phyloP scores from a whole-genome alignment of 2,113 vertebrate species.

The Otus sunia region DNA sequence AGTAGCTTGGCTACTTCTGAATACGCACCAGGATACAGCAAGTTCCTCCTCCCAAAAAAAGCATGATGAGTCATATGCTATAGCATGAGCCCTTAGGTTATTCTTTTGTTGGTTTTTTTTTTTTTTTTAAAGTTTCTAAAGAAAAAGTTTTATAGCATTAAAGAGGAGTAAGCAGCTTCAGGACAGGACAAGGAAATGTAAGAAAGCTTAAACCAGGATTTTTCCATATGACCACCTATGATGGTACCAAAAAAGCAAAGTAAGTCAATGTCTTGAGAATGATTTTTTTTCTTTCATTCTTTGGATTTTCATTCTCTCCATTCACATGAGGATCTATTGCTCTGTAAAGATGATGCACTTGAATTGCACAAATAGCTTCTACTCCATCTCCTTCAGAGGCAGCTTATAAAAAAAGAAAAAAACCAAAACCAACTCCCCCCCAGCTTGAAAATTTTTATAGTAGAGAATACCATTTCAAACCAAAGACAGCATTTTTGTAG shows the following conservation, averaged over 20 bases:
- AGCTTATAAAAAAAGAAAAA: neutral
- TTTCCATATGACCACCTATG: neutral
- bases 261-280: neutral
- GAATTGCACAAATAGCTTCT: neutral
- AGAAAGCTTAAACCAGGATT: neutral
- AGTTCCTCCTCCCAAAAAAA: conserved; percentile 25
- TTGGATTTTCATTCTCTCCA: neutral
- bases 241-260: neutral
- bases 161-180: neutral
- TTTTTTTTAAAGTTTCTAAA: neutral
- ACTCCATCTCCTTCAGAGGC: neutral
- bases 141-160: neutral
- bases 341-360: neutral
- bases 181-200: neutral
- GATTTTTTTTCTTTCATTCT: neutral
- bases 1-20: neutral
- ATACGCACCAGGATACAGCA: neutral
- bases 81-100: neutral
- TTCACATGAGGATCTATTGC: neutral
- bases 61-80: neutral
- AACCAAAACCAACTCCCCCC: rapidly evolving
- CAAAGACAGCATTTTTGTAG: neutral
- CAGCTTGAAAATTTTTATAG: neutral
- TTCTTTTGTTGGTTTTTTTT: neutral
- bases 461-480: neutral